Evolutionary conservation across 2,797 vertebrate genomes (phyloP).

Genomic region (Pseudochirops cupreus): DNA sequence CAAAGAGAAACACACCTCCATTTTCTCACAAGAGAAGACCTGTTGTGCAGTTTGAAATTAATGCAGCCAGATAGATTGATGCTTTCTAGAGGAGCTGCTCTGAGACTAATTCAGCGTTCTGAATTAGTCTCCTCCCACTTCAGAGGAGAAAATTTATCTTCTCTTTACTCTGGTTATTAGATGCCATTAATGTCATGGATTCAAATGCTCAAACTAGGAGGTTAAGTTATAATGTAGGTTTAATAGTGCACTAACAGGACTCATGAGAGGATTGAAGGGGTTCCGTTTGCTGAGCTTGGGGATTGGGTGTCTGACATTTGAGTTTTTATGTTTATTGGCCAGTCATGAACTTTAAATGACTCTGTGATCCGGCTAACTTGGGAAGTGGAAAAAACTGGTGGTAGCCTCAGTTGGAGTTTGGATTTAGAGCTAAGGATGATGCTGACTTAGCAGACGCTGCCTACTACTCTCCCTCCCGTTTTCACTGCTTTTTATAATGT

Average conservation of each 20-base stretch:
- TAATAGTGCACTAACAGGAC: background rate
- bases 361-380: background rate
- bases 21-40: background rate
- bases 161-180: slow-evolving; percentile 26
- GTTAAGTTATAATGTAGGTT: slow-evolving; percentile 15
- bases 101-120: background rate
- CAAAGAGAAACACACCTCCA: background rate
- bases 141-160: slow-evolving; percentile 26
- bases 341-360: background rate
- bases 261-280: background rate
- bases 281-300: background rate
- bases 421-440: slow-evolving; percentile 24
- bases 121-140: too few relatives aligned
- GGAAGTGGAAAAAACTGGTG: slow-evolving; percentile 19
- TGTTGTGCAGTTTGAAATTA: background rate
- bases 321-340: background rate
- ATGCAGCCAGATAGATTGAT: background rate
- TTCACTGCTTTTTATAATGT: rapidly evolving
- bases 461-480: slow-evolving; percentile 23
- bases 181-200: background rate
- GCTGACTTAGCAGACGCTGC: slow-evolving; percentile 4
- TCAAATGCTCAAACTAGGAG: slow-evolving; percentile 6
- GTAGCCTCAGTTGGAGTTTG: slow-evolving; percentile 15
- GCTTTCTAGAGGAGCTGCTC: background rate
- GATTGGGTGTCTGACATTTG: background rate